Conservation (phyloP, 2,888 invertebrate species). For the Morpho achilles region DNA sequence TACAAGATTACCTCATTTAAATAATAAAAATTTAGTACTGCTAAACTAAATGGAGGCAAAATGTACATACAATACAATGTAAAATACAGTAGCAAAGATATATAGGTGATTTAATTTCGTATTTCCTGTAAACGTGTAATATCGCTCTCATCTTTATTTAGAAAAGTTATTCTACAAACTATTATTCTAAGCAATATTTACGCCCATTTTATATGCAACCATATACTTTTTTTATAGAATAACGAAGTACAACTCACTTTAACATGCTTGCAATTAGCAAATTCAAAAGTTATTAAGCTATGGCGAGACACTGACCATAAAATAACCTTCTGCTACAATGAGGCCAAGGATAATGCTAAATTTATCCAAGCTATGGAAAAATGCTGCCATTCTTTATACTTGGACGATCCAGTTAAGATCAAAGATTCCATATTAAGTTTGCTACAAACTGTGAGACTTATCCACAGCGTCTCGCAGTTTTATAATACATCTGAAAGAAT, state of each 20-base stretch:
- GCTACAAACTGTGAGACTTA: slow-evolving; percentile 93
- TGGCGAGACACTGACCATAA: slow-evolving; percentile 94
- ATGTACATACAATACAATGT: too few species aligned
- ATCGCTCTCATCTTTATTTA: too few species aligned
- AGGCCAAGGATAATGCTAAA: slow-evolving; percentile 97
- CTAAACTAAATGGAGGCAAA: too few species aligned
- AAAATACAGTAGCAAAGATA: too few species aligned
- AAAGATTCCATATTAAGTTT: slow-evolving; percentile 93
- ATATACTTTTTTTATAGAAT: slow-evolving; percentile 60
- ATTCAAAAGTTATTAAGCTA: slow-evolving; percentile 87
- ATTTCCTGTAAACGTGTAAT: too few species aligned
- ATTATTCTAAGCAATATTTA: neutral
- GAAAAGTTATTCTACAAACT: too few species aligned
- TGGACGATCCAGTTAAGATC: slow-evolving; percentile 96
- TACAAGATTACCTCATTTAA: too few species aligned
- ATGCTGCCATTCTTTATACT: slow-evolving; percentile 94
- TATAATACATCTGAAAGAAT: slow-evolving; percentile 98
- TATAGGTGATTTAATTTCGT: too few species aligned
- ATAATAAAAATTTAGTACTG: too few species aligned
- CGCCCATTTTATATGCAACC: neutral
- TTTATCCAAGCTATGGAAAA: slow-evolving; percentile 94
- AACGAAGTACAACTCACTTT: slow-evolving; percentile 88
- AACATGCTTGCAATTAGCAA: slow-evolving; percentile 85
- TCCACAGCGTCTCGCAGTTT: slow-evolving; percentile 96
- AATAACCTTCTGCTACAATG: slow-evolving; percentile 96